Conservation (phyloP, 2,797 vertebrate species). For the Rhadinocentrus ornatus region DNA sequence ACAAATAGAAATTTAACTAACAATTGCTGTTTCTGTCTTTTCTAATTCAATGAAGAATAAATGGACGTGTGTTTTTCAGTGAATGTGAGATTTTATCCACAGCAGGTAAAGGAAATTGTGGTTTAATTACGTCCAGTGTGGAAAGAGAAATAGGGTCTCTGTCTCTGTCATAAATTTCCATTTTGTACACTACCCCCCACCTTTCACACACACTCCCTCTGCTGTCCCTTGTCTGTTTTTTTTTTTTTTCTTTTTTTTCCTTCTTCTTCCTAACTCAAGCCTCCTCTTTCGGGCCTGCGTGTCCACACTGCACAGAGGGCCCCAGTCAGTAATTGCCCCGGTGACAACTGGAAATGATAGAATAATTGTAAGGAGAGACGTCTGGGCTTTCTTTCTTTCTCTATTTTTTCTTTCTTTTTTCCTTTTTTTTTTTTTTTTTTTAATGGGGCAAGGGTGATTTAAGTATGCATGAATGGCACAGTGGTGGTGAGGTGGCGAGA, state of each 20-base stretch:
- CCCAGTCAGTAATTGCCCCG: slow-evolving; percentile 93
- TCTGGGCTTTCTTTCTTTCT: slow-evolving; percentile 64
- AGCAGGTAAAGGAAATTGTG: slow-evolving; percentile 73
- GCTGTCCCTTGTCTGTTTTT: slow-evolving; percentile 49
- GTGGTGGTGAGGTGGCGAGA: slow-evolving; percentile 75
- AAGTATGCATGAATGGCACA: slow-evolving; percentile 98
- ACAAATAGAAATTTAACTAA: slow-evolving; percentile 65
- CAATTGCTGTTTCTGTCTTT: slow-evolving; percentile 40
- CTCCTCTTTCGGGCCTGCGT: slow-evolving; percentile 75
- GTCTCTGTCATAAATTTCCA: slow-evolving; percentile 92
- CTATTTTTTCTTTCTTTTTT: slow-evolving; percentile 74
- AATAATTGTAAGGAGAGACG: slow-evolving; percentile 99
- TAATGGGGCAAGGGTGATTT: slow-evolving; percentile 97
- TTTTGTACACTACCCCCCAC: slow-evolving; percentile 85
- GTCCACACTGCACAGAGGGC: slow-evolving; percentile 87
- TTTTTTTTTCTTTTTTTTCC: slow-evolving; percentile 25
- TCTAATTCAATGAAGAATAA: slow-evolving; percentile 60
- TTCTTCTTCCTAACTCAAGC: slow-evolving; percentile 61
- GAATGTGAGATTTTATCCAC: slow-evolving; percentile 86
- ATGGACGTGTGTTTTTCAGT: slow-evolving; percentile 84
- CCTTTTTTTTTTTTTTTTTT: slow-evolving; percentile 83
- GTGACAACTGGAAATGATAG: slow-evolving; percentile 99
- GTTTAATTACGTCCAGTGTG: slow-evolving; percentile 87
- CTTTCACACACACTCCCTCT: slow-evolving; percentile 35
- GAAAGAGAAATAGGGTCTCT: slow-evolving; percentile 85